Conservation (phyloP, 2,888 invertebrate genomes). For the Clivina fossor region DNA sequence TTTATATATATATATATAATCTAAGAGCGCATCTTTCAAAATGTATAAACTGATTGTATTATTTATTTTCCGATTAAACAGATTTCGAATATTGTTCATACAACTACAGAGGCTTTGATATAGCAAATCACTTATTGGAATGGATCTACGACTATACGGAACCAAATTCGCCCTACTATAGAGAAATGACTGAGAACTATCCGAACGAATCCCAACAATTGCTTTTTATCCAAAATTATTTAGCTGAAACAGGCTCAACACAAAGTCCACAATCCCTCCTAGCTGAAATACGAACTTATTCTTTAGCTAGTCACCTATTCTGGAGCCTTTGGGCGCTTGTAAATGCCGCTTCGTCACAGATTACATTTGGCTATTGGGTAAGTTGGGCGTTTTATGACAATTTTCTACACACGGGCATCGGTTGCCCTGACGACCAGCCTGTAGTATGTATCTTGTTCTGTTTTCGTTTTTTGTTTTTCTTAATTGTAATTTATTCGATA, state of each 20-base stretch:
- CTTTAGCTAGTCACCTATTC: slow-evolving; percentile 86
- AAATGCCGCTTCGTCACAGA: slow-evolving; percentile 83
- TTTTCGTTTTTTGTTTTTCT: neutral
- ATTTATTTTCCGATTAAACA: slow-evolving; percentile 47
- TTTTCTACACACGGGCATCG: too few relatives aligned
- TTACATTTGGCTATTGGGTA: slow-evolving; percentile 95
- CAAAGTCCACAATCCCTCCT: slow-evolving; percentile 48
- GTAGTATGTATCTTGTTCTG: slow-evolving; percentile 3
- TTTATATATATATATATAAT: too few relatives aligned
- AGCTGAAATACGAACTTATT: slow-evolving; percentile 79
- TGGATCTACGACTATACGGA: slow-evolving; percentile 89
- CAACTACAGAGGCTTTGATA: slow-evolving; percentile 89
- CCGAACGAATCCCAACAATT: slow-evolving; percentile 77
- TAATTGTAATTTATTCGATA: slow-evolving; percentile 18
- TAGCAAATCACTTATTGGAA: slow-evolving; percentile 93
- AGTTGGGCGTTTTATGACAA: too few relatives aligned
- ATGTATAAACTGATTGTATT: slow-evolving; percentile 11
- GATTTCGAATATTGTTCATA: slow-evolving; percentile 97
- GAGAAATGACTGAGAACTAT: slow-evolving; percentile 65
- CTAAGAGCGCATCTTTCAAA: too few relatives aligned
- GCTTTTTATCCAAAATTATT: slow-evolving; percentile 61
- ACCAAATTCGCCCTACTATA: slow-evolving; percentile 75
- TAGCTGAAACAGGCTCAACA: slow-evolving; percentile 49
- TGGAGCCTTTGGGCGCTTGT: slow-evolving; percentile 94
- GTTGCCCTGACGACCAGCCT: too few relatives aligned